These are phyloP conservation scores for Takifugu rubripes DNA, from an alignment of 2,797 vertebrate species.

Conservation along the genomic window DNA sequence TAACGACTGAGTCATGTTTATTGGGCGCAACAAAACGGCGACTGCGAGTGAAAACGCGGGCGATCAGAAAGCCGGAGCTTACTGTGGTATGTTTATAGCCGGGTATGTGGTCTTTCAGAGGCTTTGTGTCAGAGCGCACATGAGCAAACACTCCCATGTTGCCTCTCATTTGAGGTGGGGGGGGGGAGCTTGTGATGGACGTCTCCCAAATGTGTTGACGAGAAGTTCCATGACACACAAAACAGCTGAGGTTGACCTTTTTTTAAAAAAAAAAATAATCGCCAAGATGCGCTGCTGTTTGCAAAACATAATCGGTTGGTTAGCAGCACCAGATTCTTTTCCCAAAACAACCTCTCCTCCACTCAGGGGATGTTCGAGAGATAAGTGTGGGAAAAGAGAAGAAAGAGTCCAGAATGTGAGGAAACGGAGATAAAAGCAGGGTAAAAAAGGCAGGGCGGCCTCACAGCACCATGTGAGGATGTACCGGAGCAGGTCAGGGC, in stretches of 20 bases:
- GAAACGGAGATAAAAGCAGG: constrained; percentile 43
- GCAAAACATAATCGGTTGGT: constrained; percentile 37
- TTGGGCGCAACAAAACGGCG: constrained; percentile 53
- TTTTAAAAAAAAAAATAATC: neutral
- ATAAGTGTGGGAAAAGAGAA: constrained; percentile 51
- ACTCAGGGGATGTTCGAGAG: constrained; percentile 19
- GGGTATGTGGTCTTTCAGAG: constrained; percentile 49
- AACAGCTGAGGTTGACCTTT: constrained; percentile 12
- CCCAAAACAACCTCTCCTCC: constrained; percentile 31
- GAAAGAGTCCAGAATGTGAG: constrained; percentile 24
- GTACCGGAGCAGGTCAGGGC: constrained; percentile 61
- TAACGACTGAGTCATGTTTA: constrained; percentile 62
- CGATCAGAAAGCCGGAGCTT: constrained; percentile 51
- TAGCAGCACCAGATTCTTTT: constrained; percentile 27
- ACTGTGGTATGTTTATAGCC: constrained; percentile 55
- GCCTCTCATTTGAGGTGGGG: constrained; percentile 37
- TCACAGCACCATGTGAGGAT: constrained; percentile 35
- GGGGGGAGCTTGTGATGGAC: constrained; percentile 14
- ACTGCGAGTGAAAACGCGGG: constrained; percentile 56
- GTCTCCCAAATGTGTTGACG: constrained; percentile 10
- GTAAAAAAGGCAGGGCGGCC: constrained; percentile 29
- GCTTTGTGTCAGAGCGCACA: constrained; percentile 43
- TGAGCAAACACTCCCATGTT: constrained; percentile 39
- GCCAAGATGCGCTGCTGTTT: constrained; percentile 20
- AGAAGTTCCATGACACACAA: neutral